These are phyloP conservation scores for Acleris cristana DNA, from an alignment of 2,888 invertebrate genomes.

Conservation along the genomic window DNA sequence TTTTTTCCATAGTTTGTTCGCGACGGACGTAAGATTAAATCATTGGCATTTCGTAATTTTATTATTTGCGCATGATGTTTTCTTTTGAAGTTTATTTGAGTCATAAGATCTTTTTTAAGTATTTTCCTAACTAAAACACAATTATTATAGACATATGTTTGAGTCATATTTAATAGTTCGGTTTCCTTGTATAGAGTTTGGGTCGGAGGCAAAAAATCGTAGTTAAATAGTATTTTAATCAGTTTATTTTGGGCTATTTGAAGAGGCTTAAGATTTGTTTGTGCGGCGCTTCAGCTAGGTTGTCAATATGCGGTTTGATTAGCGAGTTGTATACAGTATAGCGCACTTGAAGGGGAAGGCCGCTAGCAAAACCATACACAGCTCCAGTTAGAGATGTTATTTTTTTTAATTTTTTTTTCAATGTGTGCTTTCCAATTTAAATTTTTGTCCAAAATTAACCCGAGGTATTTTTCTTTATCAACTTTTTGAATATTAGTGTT, in stretches of 20 bases:
- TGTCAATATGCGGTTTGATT: neutral
- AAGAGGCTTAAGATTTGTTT: constrained; percentile 12
- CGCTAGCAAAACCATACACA: neutral
- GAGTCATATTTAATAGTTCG: constrained; percentile 18
- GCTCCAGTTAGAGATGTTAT: neutral
- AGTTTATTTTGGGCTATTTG: constrained; percentile 27
- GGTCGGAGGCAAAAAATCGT: constrained; percentile 25
- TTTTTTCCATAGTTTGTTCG: too few relatives aligned
- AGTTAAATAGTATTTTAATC: constrained; percentile 28
- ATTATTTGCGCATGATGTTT: too few relatives aligned
- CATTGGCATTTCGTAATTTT: too few relatives aligned
- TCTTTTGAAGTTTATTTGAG: too few relatives aligned
- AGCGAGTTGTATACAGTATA: neutral
- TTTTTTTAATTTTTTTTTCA: neutral
- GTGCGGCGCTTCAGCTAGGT: neutral
- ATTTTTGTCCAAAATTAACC: neutral
- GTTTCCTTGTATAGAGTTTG: constrained; percentile 24
- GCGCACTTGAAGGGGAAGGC: neutral
- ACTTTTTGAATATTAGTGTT: neutral
- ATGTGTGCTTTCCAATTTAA: neutral
- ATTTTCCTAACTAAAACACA: constrained; percentile 26
- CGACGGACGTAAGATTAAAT: too few relatives aligned
- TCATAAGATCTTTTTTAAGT: constrained; percentile 6
- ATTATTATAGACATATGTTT: constrained; percentile 21
- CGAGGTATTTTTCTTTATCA: neutral